phyloP scores from a whole-genome alignment of 2,113 vertebrate genomes.

The Nesogale talazaci region DNA sequence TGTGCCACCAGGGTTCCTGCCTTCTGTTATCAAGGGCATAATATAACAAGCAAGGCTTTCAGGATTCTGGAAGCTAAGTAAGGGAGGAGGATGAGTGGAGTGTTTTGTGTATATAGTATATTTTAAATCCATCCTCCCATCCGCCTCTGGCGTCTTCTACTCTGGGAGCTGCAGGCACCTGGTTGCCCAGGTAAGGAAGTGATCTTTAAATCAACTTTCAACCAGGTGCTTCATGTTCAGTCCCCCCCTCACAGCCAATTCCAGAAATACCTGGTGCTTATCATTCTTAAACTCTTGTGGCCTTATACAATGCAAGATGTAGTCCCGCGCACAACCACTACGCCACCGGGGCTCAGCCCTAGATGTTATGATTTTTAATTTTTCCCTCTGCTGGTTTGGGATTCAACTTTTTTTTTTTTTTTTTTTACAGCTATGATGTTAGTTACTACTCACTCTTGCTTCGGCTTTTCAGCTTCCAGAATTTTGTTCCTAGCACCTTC shows the following conservation, averaged over 20 bases:
- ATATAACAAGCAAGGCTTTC: conserved; percentile 15
- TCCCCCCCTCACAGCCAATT: not conserved
- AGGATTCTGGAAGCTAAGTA: not conserved
- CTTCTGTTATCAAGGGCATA: not conserved
- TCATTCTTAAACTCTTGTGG: not conserved
- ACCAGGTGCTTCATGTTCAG: conserved; percentile 1
- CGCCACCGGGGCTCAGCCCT: too few relatives aligned
- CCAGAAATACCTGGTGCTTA: conserved; percentile 28
- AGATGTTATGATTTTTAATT: conserved; percentile 5
- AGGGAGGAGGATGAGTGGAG: not conserved
- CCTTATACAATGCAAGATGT: conserved; percentile 19
- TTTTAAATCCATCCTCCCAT: conserved; percentile 21
- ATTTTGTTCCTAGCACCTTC: too few relatives aligned
- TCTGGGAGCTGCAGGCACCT: not conserved
- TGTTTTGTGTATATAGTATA: conserved; percentile 18
- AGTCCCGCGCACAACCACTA: too few relatives aligned
- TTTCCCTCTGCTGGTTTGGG: not conserved
- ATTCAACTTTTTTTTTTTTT: conserved; percentile 7
- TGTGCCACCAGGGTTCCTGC: too few relatives aligned
- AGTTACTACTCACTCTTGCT: too few relatives aligned
- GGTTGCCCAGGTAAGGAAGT: not conserved
- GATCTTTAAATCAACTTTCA: conserved; percentile 4
- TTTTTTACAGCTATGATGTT: too few relatives aligned
- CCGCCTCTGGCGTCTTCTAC: not conserved
- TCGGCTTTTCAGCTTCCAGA: too few relatives aligned